Evolutionary conservation across 2,888 invertebrate genomes (phyloP), one percentile per base, ranked within the genome.

Genomic region (Calliphora vomitoria): DNA sequence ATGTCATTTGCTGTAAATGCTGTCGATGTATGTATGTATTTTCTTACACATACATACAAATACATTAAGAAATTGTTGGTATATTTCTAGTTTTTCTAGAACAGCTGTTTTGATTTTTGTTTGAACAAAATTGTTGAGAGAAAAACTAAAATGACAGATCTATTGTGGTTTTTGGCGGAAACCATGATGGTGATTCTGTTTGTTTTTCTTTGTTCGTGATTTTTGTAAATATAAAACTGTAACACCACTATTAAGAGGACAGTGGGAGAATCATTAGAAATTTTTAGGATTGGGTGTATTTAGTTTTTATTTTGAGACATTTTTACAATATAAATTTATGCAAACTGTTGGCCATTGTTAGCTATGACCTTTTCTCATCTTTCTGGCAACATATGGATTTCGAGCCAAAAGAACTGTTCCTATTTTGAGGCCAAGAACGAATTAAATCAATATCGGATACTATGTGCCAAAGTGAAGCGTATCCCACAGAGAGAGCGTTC

Each of bases 131-230:
- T 10, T 18, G 11, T 47, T 13, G 6, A 50, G 8, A n/a, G 47
- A 44, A 31, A 72, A 74, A 41, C 4, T 20, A 20, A 60, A 25
- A 20, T 71, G 71, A 35, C 71, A 80, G 58, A 80, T 80, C 60
- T 50, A 71, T 80, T 62, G 71, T 60, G 60, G 58, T 47, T 79
- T 41, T 58, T 80, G 50, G 50, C 20, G 71, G 50, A 80, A 71
- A 71, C 35, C 38, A 38, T 71, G 50, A 53, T 41, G 20, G 62
- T 13, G n/a, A 18, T 64, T 76, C 5, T 10, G 4, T 62, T 60
- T 47, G 44, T 44, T 47, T 11, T 31, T 69, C 13, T 20, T 11
- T 69, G 20, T 47, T 50, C 38, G 15, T 38, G 38, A 53, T 35
- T 53, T 71, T 71, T 18, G n/a, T 41, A n/a, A 38, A 18, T 25